phyloP scores from a whole-genome alignment of 2,797 vertebrate genomes.

The Trematomus bernacchii region DNA sequence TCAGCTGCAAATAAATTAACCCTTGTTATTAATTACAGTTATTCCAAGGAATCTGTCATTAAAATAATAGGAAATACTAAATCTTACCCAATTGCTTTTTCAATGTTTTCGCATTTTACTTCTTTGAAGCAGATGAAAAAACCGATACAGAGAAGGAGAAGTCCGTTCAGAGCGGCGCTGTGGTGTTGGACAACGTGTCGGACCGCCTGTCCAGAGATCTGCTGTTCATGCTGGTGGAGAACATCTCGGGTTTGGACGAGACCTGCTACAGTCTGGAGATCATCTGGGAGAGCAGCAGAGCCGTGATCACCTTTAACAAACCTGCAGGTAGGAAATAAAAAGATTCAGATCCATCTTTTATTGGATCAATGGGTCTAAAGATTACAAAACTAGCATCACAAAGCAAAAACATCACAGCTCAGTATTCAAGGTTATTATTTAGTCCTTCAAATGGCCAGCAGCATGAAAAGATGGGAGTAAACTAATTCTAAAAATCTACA shows the following conservation, averaged over 20 bases:
- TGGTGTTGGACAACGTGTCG: constrained; percentile 70
- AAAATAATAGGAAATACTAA: not conserved
- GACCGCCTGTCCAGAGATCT: constrained; percentile 46
- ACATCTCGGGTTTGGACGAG: constrained; percentile 51
- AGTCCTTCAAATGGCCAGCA: too few species aligned
- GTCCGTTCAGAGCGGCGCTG: not conserved
- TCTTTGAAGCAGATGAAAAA: not conserved
- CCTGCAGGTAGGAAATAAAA: constrained; percentile 55
- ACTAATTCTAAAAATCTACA: too few species aligned
- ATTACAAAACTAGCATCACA: too few species aligned
- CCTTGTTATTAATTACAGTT: not conserved
- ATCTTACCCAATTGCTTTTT: not conserved
- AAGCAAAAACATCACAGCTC: too few species aligned
- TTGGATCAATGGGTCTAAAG: too few species aligned
- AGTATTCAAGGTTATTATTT: too few species aligned
- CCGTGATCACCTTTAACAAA: constrained; percentile 72
- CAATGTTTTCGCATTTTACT: too few species aligned
- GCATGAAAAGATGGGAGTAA: too few species aligned
- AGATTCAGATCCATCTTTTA: not conserved
- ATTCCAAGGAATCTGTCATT: not conserved
- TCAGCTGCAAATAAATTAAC: not conserved
- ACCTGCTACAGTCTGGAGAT: constrained; percentile 68
- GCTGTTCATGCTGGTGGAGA: constrained; percentile 77
- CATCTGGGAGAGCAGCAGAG: constrained; percentile 65
- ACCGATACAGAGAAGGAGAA: constrained; percentile 3